phyloP scores from a whole-genome alignment of 2,797 vertebrate species.

The Thripadectes ignobilis region DNA sequence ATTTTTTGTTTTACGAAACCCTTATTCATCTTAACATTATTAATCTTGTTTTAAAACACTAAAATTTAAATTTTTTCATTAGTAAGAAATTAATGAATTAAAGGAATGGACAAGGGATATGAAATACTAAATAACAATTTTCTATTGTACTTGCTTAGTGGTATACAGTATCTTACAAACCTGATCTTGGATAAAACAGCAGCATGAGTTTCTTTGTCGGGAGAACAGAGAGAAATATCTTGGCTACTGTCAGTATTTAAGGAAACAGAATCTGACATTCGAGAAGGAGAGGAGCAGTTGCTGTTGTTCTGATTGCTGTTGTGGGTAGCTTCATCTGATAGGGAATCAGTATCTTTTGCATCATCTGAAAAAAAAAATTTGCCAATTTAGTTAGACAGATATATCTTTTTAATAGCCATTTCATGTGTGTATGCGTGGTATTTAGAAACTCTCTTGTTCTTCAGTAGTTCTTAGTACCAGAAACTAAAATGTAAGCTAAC shows the following conservation, averaged over 20 bases:
- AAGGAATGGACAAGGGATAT: background rate
- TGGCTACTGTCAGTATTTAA: conserved; percentile 97
- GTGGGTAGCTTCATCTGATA: conserved; percentile 93
- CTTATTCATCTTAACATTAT: background rate
- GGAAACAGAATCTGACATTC: conserved; percentile 98
- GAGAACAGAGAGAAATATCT: conserved; percentile 93
- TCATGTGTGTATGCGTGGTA: background rate
- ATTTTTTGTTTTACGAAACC: background rate
- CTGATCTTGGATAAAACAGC: conserved; percentile 85
- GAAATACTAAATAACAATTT: background rate
- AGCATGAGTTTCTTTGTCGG: conserved; percentile 86
- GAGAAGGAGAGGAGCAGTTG: conserved; percentile 98
- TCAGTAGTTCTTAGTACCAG: background rate
- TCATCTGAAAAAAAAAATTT: conserved; percentile 83
- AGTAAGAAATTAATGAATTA: background rate
- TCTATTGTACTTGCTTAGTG: background rate
- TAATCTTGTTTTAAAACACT: background rate
- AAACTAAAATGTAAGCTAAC: background rate
- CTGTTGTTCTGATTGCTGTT: conserved; percentile 99
- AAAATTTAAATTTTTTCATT: background rate
- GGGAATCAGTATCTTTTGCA: conserved; percentile 89
- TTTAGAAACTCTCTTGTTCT: background rate
- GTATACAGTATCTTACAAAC: conserved; percentile 70
- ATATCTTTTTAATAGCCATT: background rate
- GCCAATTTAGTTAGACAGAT: background rate